These are phyloP conservation scores for Ctenoplectra terminalis DNA, from an alignment of 1,140 invertebrate species.

Conservation along the genomic window DNA sequence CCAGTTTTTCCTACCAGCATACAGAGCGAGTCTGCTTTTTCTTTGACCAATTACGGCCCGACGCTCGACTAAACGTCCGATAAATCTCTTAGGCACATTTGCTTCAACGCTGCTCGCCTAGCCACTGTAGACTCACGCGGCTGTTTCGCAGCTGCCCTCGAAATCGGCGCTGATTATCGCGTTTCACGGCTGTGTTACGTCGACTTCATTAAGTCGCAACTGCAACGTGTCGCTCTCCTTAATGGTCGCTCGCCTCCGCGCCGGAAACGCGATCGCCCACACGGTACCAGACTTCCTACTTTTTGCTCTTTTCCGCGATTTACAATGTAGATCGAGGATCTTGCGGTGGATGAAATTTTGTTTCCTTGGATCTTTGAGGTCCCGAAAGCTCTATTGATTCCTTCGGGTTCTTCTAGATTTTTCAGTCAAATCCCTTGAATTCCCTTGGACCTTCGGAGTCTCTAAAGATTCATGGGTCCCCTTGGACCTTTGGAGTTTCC, in stretches of 20 bases:
- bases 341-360: too few species aligned
- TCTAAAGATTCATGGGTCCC: too few species aligned
- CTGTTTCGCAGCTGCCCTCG: constrained; percentile 2
- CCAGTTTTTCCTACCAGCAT: constrained; percentile 21
- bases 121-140: not conserved
- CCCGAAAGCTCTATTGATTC: too few species aligned
- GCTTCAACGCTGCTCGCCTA: not conserved
- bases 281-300: not conserved
- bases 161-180: constrained; percentile 9
- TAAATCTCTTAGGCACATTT: constrained; percentile 40
- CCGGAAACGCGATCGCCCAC: not conserved
- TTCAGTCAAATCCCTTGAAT: too few species aligned
- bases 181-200: not conserved
- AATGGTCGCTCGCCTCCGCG: not conserved
- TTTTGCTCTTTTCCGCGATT: not conserved
- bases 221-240: not conserved
- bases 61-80: constrained; percentile 34
- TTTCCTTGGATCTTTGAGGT: too few species aligned
- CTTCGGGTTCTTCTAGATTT: too few species aligned
- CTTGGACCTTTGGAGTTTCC: too few species aligned
- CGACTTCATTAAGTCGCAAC: not conserved
- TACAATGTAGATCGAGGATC: not conserved
- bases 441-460: too few species aligned
- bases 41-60: constrained; percentile 38
- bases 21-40: constrained; percentile 18